These are phyloP conservation scores for Hemibagrus guttatus DNA, from an alignment of 2,797 vertebrate species.

Conservation along the genomic window DNA sequence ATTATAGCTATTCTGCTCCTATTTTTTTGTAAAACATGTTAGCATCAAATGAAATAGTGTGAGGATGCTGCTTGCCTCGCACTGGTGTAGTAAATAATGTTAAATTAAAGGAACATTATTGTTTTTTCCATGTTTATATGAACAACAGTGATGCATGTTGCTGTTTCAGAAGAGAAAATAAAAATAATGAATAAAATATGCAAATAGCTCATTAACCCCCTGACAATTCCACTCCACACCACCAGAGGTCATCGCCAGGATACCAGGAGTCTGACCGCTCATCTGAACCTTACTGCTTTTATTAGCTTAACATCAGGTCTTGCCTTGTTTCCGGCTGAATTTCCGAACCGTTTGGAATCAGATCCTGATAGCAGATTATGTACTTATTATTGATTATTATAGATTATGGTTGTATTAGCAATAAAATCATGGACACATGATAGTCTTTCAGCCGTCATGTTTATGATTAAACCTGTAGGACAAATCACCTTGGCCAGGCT, in stretches of 20 bases:
- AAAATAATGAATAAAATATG: background rate
- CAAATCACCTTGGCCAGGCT: slow-evolving; percentile 3
- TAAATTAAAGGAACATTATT: too few species aligned
- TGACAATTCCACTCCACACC: background rate
- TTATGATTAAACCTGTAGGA: slow-evolving; percentile 27
- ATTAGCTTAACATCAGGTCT: background rate
- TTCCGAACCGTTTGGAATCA: background rate
- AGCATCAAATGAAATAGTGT: background rate
- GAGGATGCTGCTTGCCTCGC: background rate
- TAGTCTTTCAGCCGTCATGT: background rate
- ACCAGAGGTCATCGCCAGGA: background rate
- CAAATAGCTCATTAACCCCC: background rate
- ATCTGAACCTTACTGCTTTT: background rate
- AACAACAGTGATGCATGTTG: background rate
- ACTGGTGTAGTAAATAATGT: background rate
- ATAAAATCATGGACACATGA: background rate
- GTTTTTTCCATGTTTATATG: too few species aligned
- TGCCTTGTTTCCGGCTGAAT: background rate
- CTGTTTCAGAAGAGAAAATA: background rate
- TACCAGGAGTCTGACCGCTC: background rate
- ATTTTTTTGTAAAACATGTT: background rate
- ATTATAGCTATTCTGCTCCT: background rate
- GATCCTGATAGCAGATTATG: background rate
- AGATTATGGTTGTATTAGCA: too few species aligned
- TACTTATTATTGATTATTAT: too few species aligned